phyloP scores from a whole-genome alignment of 2,797 vertebrate species.

The Hypotaenidia philippensis region DNA sequence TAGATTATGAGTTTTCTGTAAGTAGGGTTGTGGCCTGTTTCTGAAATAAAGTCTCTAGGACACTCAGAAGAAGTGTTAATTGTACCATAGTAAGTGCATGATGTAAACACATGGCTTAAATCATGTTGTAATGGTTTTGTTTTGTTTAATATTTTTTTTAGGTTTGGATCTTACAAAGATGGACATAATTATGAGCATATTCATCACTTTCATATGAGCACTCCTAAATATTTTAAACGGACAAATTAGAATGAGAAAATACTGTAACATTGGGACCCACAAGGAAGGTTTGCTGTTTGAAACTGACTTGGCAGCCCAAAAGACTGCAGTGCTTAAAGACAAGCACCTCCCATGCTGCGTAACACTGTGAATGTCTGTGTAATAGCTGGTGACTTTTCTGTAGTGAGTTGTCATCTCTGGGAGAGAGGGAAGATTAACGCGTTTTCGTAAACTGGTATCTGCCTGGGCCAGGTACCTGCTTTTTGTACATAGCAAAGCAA shows the following conservation, averaged over 20 bases:
- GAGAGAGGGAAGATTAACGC: background rate
- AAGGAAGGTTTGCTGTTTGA: constrained; percentile 11
- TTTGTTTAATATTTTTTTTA: constrained; percentile 55
- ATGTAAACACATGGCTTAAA: background rate
- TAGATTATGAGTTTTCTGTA: background rate
- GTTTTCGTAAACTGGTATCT: background rate
- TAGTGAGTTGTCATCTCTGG: background rate
- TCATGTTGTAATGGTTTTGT: constrained; percentile 16
- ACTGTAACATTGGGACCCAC: background rate
- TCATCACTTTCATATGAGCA: constrained; percentile 82
- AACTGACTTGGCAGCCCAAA: background rate
- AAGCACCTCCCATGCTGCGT: background rate
- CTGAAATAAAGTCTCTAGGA: background rate
- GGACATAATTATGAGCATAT: constrained; percentile 76
- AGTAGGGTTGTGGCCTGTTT: background rate
- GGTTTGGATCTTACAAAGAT: constrained; percentile 83
- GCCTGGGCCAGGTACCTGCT: background rate
- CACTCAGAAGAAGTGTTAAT: background rate
- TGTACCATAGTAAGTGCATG: background rate
- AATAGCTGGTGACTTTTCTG: background rate
- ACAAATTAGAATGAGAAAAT: constrained; percentile 23
- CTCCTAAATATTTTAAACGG: constrained; percentile 79
- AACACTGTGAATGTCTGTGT: background rate
- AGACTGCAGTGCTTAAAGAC: background rate
- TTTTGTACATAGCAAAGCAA: background rate